Evolutionary conservation across 2,797 vertebrate species (phyloP).

Genomic region (Ctenopoma kingsleyae): DNA sequence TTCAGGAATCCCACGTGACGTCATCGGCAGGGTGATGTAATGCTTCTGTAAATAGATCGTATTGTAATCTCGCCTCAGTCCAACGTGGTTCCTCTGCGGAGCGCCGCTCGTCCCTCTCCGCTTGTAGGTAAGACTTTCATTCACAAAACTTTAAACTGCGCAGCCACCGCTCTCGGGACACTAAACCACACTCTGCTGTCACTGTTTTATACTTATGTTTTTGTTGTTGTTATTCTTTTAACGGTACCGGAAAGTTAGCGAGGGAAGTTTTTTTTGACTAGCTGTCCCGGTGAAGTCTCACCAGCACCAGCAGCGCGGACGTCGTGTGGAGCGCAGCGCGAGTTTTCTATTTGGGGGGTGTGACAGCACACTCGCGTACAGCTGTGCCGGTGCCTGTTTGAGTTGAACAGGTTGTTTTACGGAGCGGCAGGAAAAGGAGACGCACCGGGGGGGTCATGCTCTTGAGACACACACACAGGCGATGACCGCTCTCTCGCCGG

Average conservation of each 20-base stretch:
- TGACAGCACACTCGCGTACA: conserved; percentile 68
- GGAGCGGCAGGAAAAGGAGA: conserved; percentile 3
- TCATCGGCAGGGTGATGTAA: conserved; percentile 98
- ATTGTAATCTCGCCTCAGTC: conserved; percentile 99
- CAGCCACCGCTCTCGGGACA: background rate
- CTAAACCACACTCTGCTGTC: background rate
- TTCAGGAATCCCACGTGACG: conserved; percentile 99
- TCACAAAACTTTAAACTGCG: conserved; percentile 65
- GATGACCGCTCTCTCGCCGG: conserved; percentile 14
- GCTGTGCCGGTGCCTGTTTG: conserved; percentile 69
- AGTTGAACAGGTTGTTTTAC: conserved; percentile 60
- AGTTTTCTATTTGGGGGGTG: conserved; percentile 78
- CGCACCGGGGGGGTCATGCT: conserved; percentile 50
- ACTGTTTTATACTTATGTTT: fast-evolving
- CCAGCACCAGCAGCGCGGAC: conserved; percentile 50
- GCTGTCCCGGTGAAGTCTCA: conserved; percentile 48
- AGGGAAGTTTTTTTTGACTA: conserved; percentile 26
- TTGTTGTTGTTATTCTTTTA: background rate
- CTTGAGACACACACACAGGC: background rate
- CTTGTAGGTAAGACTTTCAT: conserved; percentile 90
- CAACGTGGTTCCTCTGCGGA: conserved; percentile 98
- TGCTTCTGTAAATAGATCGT: conserved; percentile 99
- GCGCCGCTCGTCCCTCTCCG: conserved; percentile 90
- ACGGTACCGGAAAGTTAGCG: conserved; percentile 35
- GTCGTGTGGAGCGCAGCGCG: conserved; percentile 37